A percentile compares a stretch with the other conserved stretches of the same genome.
These are phyloP conservation scores for Nyctalus aviator DNA, from an alignment of 2,797 vertebrate genomes.

Conservation along the genomic window DNA sequence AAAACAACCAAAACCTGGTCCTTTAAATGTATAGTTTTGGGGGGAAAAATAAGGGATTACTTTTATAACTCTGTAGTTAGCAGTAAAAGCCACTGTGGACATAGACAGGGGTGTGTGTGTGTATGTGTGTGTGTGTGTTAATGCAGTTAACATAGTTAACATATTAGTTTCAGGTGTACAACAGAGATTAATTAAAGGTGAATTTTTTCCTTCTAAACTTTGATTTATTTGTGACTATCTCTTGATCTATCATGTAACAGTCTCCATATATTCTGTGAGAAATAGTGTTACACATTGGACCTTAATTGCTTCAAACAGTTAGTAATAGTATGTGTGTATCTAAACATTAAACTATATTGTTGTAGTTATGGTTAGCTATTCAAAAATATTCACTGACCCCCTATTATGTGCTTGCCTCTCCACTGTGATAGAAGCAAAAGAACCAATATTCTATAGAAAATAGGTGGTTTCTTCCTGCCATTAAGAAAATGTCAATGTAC, in stretches of 20 bases:
- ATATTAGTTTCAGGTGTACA: neutral
- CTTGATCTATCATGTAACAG: neutral
- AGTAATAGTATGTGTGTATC: neutral
- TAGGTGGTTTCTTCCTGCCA: neutral
- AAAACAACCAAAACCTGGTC: neutral
- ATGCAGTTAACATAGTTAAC: too few species aligned
- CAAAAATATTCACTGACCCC: neutral
- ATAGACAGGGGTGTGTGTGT: neutral
- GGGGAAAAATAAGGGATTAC: neutral
- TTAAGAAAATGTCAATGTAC: neutral
- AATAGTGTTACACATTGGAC: neutral
- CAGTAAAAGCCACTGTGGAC: neutral
- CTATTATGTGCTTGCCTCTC: neutral
- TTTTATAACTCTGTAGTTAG: neutral
- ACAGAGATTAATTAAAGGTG: neutral
- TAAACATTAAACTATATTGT: neutral
- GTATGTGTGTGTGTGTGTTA: neutral
- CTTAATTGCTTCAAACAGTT: neutral
- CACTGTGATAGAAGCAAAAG: neutral
- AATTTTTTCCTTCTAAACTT: constrained; percentile 1
- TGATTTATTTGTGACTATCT: neutral
- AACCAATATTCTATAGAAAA: neutral
- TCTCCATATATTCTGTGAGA: neutral
- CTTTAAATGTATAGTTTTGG: constrained; percentile 45
- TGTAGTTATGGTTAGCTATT: neutral